Evolutionary conservation across 1,140 invertebrate genomes (phyloP).

Genomic region (Batillaria attramentaria): DNA sequence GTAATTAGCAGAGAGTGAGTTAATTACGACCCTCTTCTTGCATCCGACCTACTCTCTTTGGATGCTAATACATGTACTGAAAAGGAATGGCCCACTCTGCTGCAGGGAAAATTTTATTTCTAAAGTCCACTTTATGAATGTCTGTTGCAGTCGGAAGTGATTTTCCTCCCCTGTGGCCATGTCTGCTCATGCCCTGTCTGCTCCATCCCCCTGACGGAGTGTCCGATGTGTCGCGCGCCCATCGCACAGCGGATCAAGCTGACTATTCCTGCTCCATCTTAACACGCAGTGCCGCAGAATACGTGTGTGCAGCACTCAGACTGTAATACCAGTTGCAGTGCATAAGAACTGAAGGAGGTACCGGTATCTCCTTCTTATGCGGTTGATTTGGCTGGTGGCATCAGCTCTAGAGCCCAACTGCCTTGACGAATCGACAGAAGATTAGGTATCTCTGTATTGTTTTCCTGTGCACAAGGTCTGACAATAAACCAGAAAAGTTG

Average conservation of each 20-base stretch:
- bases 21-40: background rate
- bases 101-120: background rate
- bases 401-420: too few relatives aligned
- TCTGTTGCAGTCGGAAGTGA: constrained; percentile 79
- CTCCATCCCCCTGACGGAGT: constrained; percentile 73
- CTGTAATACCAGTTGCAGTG: too few relatives aligned
- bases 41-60: background rate
- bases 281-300: too few relatives aligned
- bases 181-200: constrained; percentile 84
- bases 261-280: constrained; percentile 3
- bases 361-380: too few relatives aligned
- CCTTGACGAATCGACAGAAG: too few relatives aligned
- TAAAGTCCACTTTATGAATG: constrained; percentile 10
- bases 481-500: too few relatives aligned
- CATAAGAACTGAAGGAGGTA: too few relatives aligned
- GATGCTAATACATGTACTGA: background rate
- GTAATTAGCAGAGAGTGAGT: background rate
- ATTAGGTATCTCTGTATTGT: too few relatives aligned
- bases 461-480: too few relatives aligned
- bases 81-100: background rate
- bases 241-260: constrained; percentile 74
- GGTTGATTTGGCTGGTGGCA: too few relatives aligned
- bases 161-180: constrained; percentile 90
- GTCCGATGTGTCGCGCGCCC: constrained; percentile 83
- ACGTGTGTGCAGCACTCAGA: too few relatives aligned